A percentile compares a stretch with the other conserved stretches of the same genome.
Evolutionary conservation across 64 coral and sea anemone species (phyloP).

Genomic region (Montipora cactus): DNA sequence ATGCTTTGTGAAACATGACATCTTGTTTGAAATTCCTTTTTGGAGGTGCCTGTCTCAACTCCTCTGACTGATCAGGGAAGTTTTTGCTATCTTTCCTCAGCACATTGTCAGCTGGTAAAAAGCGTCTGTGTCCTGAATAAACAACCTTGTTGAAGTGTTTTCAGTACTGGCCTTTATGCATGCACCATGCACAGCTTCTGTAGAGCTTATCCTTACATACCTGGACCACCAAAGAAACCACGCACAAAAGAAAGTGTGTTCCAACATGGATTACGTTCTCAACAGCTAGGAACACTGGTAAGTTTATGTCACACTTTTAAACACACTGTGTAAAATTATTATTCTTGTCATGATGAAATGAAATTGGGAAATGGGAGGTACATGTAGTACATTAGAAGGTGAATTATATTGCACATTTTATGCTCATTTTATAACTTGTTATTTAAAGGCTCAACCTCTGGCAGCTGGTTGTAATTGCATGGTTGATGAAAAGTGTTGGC

Average conservation of each 20-base stretch:
- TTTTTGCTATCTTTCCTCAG: too few relatives aligned
- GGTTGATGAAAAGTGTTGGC: neutral
- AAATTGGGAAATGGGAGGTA: neutral
- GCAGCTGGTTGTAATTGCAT: neutral
- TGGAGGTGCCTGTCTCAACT: too few relatives aligned
- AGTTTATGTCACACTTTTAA: neutral
- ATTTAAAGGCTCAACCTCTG: neutral
- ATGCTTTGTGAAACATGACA: too few relatives aligned
- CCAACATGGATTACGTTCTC: neutral
- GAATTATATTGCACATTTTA: neutral
- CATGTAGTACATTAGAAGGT: neutral
- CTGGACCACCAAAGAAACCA: neutral
- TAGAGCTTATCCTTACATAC: neutral
- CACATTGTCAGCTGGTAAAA: too few relatives aligned
- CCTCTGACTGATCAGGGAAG: too few relatives aligned
- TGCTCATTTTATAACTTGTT: neutral
- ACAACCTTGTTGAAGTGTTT: too few relatives aligned
- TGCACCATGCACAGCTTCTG: too few relatives aligned
- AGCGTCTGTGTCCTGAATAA: too few relatives aligned
- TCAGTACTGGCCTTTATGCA: too few relatives aligned
- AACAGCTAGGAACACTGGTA: neutral
- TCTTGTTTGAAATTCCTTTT: too few relatives aligned
- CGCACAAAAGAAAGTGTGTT: neutral
- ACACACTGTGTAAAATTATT: neutral
- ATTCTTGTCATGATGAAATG: neutral